phyloP scores from a whole-genome alignment of 2,888 invertebrate genomes.

The Rotaria macrura region DNA sequence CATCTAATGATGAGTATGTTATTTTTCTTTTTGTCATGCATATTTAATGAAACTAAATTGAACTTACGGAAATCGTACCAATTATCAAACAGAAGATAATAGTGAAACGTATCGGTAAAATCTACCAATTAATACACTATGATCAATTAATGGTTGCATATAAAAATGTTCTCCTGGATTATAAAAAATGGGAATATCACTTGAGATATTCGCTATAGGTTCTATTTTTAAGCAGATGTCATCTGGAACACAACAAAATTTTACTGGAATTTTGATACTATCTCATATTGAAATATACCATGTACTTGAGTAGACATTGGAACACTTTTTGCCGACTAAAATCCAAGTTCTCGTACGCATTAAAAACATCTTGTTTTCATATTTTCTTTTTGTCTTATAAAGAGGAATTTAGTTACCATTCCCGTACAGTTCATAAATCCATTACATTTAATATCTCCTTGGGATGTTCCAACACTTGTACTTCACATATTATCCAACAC shows the following conservation, averaged over 20 bases:
- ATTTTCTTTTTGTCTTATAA: background rate
- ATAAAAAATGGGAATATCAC: slow-evolving; percentile 47
- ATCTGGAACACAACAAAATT: background rate
- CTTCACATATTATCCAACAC: slow-evolving; percentile 46
- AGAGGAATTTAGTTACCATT: slow-evolving; percentile 59
- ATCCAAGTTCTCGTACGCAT: slow-evolving; percentile 81
- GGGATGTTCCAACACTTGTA: slow-evolving; percentile 57
- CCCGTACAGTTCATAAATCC: slow-evolving; percentile 90
- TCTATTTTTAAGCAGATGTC: background rate
- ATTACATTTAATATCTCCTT: slow-evolving; percentile 65
- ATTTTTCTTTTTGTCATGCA: too few relatives aligned
- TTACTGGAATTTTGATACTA: too few relatives aligned
- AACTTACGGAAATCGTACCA: slow-evolving; percentile 83
- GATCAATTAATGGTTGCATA: slow-evolving; percentile 59
- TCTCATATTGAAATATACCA: too few relatives aligned
- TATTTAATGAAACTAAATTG: background rate
- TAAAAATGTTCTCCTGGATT: slow-evolving; percentile 61
- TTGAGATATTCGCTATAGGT: background rate
- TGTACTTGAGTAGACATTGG: slow-evolving; percentile 81
- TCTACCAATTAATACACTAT: slow-evolving; percentile 74
- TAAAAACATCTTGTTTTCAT: slow-evolving; percentile 35
- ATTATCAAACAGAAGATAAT: slow-evolving; percentile 58
- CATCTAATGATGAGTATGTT: too few relatives aligned
- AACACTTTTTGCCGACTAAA: slow-evolving; percentile 70
- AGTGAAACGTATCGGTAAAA: slow-evolving; percentile 59